These are phyloP conservation scores for Dryobota labecula DNA, from an alignment of 2,888 invertebrate genomes.

Conservation along the genomic window DNA sequence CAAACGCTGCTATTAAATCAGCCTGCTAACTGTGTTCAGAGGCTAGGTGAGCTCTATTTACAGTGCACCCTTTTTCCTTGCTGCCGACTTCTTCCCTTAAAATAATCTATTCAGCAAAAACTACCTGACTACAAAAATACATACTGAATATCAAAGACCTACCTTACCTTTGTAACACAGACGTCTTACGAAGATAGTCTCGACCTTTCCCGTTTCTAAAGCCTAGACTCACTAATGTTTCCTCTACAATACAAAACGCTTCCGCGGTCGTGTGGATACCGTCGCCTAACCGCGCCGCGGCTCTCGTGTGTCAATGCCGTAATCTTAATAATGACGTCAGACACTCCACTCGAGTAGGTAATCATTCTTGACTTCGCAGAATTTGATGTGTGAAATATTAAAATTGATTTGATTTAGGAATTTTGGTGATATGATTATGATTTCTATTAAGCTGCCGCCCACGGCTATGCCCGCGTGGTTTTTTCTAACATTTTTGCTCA, in stretches of 20 bases:
- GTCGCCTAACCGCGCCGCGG: constrained; percentile 7
- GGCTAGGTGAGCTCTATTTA: not conserved
- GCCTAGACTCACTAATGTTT: constrained; percentile 48
- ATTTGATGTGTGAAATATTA: constrained; percentile 30
- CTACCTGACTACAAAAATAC: not conserved
- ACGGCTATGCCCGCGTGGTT: no score
- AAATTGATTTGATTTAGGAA: constrained; percentile 27
- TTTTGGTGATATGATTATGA: not conserved
- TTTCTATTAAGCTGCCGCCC: no score
- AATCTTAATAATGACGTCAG: constrained; percentile 53
- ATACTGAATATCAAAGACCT: not conserved
- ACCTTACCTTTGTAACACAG: constrained; percentile 5
- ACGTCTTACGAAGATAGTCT: constrained; percentile 5
- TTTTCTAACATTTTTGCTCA: no score
- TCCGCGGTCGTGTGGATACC: constrained; percentile 34
- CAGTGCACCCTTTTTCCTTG: not conserved
- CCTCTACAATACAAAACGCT: constrained; percentile 44
- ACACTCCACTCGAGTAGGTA: constrained; percentile 31
- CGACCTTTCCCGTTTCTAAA: constrained; percentile 35
- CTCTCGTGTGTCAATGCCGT: constrained; percentile 34
- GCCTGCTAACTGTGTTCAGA: not conserved
- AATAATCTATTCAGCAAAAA: not conserved
- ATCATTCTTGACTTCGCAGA: constrained; percentile 48
- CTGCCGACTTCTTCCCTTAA: no score
- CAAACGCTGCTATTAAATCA: not conserved